Base-by-base conservation (phyloP, 2,888 invertebrate species). In the Orgyia antiqua region DNA sequence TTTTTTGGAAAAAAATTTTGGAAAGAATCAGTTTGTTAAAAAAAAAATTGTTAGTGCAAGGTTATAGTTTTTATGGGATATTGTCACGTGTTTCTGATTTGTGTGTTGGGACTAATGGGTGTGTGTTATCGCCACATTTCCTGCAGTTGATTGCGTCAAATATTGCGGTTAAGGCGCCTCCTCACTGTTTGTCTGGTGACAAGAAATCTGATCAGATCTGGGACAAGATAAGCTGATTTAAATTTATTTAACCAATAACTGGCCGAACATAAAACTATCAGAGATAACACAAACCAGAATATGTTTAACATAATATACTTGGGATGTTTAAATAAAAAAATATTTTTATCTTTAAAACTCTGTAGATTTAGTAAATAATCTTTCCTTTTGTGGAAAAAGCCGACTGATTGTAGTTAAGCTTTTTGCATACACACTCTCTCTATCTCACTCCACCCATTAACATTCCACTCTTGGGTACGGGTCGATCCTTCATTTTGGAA, bases 81-180 rank as follows among this genome's bases (percentile, higher is more conserved):
- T 48, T 57, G 67, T 68, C 80, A 83, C 71, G 73, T 80, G 79
- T 73, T 77, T 56, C 44, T 80, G 79, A 82, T 83, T 82, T 82
- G 82, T 65, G 66, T 45, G n/a, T 36, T 39, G 49, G 42, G 56
- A 61, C 67, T 77, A 82, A 80, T 78, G 76, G 70, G 56, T 44
- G 56, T 47, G 57, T 66, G 74, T 70, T 72, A 68, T 65, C 61
- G 58, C 49, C 55, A 56, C 71, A 64, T 73, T 82, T 79, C 78
- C 78, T 74, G 56, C 61, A 45, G 51, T 46, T 58, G 57, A 68
- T 68, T 66, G 71, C 68, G 67, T 66, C 60, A 68, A 72, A 72
- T 65, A 60, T 68, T 61, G 65, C 64, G 48, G 58, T 51, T 60
- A 41, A 51, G 55, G 63, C 63, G 61, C 61, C 54, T 56, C 19